Percentiles rank a stretch among this genome's conserved stretches.
Conservation (phyloP, 2,888 invertebrate species). For the Clitarchus hookeri region DNA sequence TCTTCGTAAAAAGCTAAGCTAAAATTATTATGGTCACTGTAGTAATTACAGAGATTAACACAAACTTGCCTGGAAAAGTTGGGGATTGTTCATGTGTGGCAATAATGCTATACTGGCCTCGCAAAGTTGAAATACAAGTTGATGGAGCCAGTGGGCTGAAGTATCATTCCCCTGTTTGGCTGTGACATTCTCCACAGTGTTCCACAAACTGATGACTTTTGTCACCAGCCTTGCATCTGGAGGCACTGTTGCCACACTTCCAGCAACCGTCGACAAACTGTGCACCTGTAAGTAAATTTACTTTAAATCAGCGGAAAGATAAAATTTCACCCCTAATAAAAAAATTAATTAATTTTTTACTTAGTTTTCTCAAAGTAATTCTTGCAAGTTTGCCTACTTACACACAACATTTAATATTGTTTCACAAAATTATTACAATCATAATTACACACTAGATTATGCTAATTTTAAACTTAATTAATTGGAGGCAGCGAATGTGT, state of each 20-base stretch:
- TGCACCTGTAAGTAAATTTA: not conserved
- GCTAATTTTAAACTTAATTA: no score
- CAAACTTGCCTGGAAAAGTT: not conserved
- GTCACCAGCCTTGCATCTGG: not conserved
- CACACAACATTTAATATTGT: no score
- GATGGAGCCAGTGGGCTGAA: not conserved
- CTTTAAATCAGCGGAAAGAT: no score
- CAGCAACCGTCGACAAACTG: not conserved
- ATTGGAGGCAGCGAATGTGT: no score
- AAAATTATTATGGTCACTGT: no score
- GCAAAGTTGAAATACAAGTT: not conserved
- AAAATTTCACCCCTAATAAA: no score
- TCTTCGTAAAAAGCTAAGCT: no score
- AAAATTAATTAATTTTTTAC: no score
- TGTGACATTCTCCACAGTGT: not conserved
- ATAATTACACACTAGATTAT: no score
- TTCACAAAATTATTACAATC: no score
- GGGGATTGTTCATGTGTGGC: not conserved
- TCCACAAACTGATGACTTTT: not conserved
- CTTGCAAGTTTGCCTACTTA: no score
- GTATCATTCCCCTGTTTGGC: not conserved
- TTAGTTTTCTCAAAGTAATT: no score
- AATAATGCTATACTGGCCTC: not conserved
- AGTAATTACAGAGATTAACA: not conserved
- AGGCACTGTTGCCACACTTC: not conserved